phyloP scores from a whole-genome alignment of 53 echinoderm and acorn worm genomes.

The Echinarachnius parma region DNA sequence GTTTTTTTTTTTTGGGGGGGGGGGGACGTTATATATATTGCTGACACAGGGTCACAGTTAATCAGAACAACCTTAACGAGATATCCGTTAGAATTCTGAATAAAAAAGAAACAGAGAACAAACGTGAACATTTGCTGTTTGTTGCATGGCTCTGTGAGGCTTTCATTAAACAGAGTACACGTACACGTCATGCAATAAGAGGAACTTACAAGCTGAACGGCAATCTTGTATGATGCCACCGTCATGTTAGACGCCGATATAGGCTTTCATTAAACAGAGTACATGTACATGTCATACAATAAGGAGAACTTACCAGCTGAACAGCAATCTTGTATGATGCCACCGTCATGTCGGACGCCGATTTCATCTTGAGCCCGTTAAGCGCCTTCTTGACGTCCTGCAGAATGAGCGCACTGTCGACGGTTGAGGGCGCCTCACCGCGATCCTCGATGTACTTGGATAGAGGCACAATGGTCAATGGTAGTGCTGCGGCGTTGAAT shows the following conservation, averaged over 20 bases:
- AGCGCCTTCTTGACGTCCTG: conserved; percentile 23
- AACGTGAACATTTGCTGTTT: too few species aligned
- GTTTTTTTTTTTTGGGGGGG: too few species aligned
- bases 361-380: background rate
- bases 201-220: conserved; percentile 21
- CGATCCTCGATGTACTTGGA: conserved; percentile 30
- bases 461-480: conserved; percentile 7
- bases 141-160: too few species aligned
- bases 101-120: too few species aligned
- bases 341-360: background rate
- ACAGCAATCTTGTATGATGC: conserved; percentile 20
- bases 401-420: conserved; percentile 26
- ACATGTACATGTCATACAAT: too few species aligned
- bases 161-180: too few species aligned
- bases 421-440: conserved; percentile 23
- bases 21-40: too few species aligned
- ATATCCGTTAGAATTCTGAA: too few species aligned
- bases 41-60: too few species aligned
- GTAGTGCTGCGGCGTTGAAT: background rate
- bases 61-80: too few species aligned
- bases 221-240: conserved; percentile 14
- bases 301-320: conserved; percentile 24
- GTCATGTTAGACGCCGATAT: background rate
- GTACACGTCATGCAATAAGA: too few species aligned
- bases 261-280: too few species aligned